Percentiles rank a stretch among this genome's conserved stretches.
Evolutionary conservation across 2,113 vertebrate species (phyloP).

Genomic region (Alosa alosa): DNA sequence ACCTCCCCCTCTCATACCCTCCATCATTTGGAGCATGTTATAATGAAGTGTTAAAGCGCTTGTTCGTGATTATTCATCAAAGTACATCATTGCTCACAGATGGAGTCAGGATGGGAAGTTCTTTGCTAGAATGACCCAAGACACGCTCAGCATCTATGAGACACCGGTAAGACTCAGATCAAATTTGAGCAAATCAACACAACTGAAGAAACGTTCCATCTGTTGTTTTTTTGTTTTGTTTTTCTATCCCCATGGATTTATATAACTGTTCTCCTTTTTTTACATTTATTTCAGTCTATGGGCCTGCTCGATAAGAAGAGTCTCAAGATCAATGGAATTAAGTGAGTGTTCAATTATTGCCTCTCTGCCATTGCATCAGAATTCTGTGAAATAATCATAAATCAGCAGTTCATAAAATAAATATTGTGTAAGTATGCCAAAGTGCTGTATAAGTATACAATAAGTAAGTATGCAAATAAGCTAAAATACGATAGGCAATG

Average conservation of each 20-base stretch:
- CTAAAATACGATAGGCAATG: too few relatives aligned
- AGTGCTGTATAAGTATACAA: background rate
- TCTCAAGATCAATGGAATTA: constrained; percentile 94
- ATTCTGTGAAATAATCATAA: background rate
- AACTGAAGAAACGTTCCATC: background rate
- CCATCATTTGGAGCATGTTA: too few relatives aligned
- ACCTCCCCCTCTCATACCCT: too few relatives aligned
- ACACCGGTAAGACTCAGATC: constrained; percentile 81
- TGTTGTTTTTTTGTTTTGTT: background rate
- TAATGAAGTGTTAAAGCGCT: too few relatives aligned
- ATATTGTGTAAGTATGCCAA: background rate
- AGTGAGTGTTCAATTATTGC: constrained; percentile 71
- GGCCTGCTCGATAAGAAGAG: constrained; percentile 98
- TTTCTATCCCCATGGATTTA: background rate
- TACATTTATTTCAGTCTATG: constrained; percentile 81
- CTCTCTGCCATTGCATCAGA: background rate
- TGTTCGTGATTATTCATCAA: background rate
- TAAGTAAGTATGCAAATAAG: too few relatives aligned
- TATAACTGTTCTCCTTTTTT: background rate
- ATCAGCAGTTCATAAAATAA: background rate
- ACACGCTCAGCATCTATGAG: constrained; percentile 97
- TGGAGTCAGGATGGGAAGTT: constrained; percentile 99
- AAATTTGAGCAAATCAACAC: background rate
- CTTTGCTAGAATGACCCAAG: constrained; percentile 94
- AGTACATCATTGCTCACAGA: constrained; percentile 56